Base-by-base conservation (phyloP, 2,113 vertebrate species). In the Turdus rufiventris region DNA sequence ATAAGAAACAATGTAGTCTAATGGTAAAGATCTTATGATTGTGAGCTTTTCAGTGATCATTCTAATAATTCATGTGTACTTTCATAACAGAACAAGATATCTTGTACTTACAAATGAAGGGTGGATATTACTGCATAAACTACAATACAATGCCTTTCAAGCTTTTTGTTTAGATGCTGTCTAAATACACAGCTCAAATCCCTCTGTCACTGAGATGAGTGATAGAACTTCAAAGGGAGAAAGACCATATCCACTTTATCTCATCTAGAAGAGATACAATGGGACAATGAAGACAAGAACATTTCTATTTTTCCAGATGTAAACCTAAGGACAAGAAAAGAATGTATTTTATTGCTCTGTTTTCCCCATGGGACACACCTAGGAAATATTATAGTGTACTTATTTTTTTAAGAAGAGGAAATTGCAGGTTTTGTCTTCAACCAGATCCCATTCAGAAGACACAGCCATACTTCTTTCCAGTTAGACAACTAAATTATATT, bases 1-100 rank as follows among this genome's bases (percentile, higher is more conserved):
- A 91, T 96, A 91, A 79, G 75, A 57, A 91, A 93, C 93, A 97
- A 95, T 91, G 93, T 34, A 53, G n/a, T 53, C 26, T 76, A 75
- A 86, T 43, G 63, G 73, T 83, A 95, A 62, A 88, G 84, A 75
- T 75, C 47, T 86, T 62, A 47, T 18, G 92, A 97, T 89, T 95
- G 77, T 63, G 91, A 50, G 67, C 76, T 82, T 93, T 96, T 82
- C 62, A 94, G 53, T 62, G 88, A 65, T 92, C 26, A 31, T 33
- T 89, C 23, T 19, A 83, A 78, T 94, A 89, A 82, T 56, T 87
- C 65, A 94, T 2, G 15, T 2, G 15, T 94, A n/a, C 56, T 86
- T 79, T 68, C 93, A 54, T 81, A 87, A 90, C 57, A 83, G 85
- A 95, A 93, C 71, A 86, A 84, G 78, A 89, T 93, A 85, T 93